A percentile compares a stretch with the other conserved stretches of the same genome.
These are phyloP conservation scores for Notodonta ziczac DNA, from an alignment of 2,888 invertebrate species.

Conservation along the genomic window DNA sequence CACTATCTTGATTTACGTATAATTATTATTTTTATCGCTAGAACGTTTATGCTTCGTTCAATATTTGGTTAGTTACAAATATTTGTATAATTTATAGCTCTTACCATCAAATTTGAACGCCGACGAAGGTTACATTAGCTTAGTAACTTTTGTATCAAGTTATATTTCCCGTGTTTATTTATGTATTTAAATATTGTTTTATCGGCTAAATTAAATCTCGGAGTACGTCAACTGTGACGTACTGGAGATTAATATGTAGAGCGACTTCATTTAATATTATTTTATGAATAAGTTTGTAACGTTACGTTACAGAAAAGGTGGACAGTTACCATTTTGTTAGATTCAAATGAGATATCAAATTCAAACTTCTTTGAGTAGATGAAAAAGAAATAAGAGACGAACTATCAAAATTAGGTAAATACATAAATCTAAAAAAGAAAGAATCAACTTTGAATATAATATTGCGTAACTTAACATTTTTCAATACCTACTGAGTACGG, in stretches of 20 bases:
- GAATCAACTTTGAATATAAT: too few species aligned
- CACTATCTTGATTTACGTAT: slow-evolving; percentile 64
- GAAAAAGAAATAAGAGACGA: too few species aligned
- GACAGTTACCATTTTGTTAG: slow-evolving; percentile 23
- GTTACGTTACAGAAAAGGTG: slow-evolving; percentile 11
- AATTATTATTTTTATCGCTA: slow-evolving; percentile 45
- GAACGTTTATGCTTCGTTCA: slow-evolving; percentile 44
- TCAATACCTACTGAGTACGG: too few species aligned
- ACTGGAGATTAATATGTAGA: slow-evolving; percentile 9
- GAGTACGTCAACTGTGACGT: slow-evolving; percentile 12
- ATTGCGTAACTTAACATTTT: too few species aligned
- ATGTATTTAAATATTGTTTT: slow-evolving; percentile 10
- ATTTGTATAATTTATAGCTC: slow-evolving; percentile 43
- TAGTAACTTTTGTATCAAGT: slow-evolving; percentile 22
- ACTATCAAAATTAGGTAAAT: too few species aligned
- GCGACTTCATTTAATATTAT: slow-evolving; percentile 11
- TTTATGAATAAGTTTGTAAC: slow-evolving; percentile 14
- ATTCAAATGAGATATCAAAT: slow-evolving; percentile 19
- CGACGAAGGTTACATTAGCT: slow-evolving; percentile 16
- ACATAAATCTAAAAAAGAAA: too few species aligned
- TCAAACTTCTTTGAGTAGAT: too few species aligned
- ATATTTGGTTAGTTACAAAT: slow-evolving; percentile 33
- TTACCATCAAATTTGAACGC: slow-evolving; percentile 28
- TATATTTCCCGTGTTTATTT: slow-evolving; percentile 16
- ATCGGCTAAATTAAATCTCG: slow-evolving; percentile 13